Base-by-base conservation (phyloP, 2,797 vertebrate genomes). In the Presbytis comata region DNA sequence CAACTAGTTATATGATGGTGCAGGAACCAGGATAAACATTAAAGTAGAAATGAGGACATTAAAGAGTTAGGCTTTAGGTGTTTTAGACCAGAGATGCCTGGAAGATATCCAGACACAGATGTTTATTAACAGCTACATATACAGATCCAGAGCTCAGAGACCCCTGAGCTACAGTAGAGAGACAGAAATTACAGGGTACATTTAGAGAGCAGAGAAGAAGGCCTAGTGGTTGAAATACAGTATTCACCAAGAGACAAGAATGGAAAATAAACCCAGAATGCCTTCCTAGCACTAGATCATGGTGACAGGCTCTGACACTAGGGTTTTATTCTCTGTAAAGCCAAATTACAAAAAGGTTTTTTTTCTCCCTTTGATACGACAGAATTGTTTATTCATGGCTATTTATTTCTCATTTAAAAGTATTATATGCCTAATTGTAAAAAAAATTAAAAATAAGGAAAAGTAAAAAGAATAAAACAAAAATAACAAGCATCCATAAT, bases 321-420 rank as follows among this genome's bases (percentile, higher is more conserved):
- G 55, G 8, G 33, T 59, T 84, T 89, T 41, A 74, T 59, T 89
- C 28, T 61, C 39, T 39, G 13, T 36, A 44, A 61, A 41, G 24
- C 28, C 6, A 85, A 85, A 72, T 90, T 46, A 72, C 11, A 81
- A 30, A 55, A 75, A 85, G 8, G 10, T 81, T 39, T 75, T 2
- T 12, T 2, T 17, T 24, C 22, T 22, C 16, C 28, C 39, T 39
- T 91, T 87, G 55, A 70, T 74, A 64, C 36, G 57, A 41, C 3
- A 78, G 26, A 89, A 33, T 36, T 84, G 36, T 72, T 90, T 81
- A 78, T 57, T 53, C 24, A 28, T 82, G 30, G 36, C 46, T 97
- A 91, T 76, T 92, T 75, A 85, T 92, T 89, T 82, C 64, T 94
- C 55, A 78, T 33, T 82, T 72, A 93, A 84, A 76, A 93, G 78